Evolutionary conservation across 2,113 vertebrate species (phyloP), one percentile per base, ranked within the genome.

Genomic region (Atrichornis clamosus): DNA sequence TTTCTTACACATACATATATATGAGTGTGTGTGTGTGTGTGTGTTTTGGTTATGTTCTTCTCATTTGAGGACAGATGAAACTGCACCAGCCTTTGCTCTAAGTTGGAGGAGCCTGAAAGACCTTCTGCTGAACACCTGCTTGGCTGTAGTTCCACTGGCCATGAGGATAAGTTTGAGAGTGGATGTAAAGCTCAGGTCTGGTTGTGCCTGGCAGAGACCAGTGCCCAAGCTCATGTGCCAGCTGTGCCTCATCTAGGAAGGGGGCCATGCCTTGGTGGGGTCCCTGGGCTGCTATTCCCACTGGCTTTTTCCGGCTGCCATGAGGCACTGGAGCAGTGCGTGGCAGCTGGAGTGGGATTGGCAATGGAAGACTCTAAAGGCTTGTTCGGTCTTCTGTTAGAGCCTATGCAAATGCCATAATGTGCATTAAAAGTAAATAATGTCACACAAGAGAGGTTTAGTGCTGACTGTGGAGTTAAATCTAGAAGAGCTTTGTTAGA

Each of bases 281-380:
- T n/a, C 17, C 52, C 58, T 19, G 52, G 32, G 33, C 63, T 52
- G 39, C 78, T 64, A 18, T 64, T 94, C 32, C 26, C 2, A 1
- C 49, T n/a, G 72, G 18, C 16, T 89, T 88, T 90, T 89, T 68
- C 53, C 80, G 58, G 86, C 72, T 84, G 83, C 50, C 26, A 11
- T 2, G 35, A 70, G 42, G 74, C 3, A 7, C 65, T 59, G 69
- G 88, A 88, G 62, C 85, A 74, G 32, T 6, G 1, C 47, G 2
- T 5, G 27, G 85, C 87, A 90, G 49, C 82, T 93, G 85, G 75
- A 23, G 35, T 15, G n/a, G 44, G 65, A 46, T 7, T 7, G 14
- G 49, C 10, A 4, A 2, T 23, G 42, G 35, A 65, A 78, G 32
- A 46, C 93, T 82, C 88, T 41, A 0, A 50, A 70, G 93, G 39